Conservation (phyloP, 2,113 vertebrate genomes). For the Zonotrichia leucophrys region DNA sequence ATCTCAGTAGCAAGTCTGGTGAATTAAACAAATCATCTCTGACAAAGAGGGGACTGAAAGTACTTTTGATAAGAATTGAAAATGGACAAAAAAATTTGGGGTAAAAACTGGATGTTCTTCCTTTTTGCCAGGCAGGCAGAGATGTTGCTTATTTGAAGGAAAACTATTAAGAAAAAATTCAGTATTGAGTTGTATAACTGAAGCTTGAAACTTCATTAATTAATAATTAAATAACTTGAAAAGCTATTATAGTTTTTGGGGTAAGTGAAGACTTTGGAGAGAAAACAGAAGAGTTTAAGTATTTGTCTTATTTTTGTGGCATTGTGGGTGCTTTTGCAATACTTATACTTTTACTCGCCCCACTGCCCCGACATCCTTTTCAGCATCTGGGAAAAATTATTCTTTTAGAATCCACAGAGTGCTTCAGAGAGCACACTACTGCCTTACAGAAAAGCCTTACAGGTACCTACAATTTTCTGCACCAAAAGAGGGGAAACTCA, state of each 20-base stretch:
- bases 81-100: not conserved
- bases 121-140: not conserved
- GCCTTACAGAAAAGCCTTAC: not conserved
- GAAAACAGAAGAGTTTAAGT: not conserved
- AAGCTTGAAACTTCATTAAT: not conserved
- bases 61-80: not conserved
- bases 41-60: not conserved
- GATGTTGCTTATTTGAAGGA: not conserved
- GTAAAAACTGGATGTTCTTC: not conserved
- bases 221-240: not conserved
- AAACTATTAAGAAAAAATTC: not conserved
- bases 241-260: not conserved
- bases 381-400: not conserved
- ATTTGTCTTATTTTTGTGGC: constrained; percentile 5
- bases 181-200: not conserved
- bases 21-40: not conserved
- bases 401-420: not conserved
- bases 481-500: not conserved
- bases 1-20: not conserved
- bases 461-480: not conserved
- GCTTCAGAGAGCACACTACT: not conserved
- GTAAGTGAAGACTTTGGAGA: not conserved
- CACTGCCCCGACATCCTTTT: not conserved
- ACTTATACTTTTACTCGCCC: constrained; percentile 20
- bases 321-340: constrained; percentile 14